phyloP scores from a whole-genome alignment of 2,113 vertebrate species.

The Prochilodus magdalenae region DNA sequence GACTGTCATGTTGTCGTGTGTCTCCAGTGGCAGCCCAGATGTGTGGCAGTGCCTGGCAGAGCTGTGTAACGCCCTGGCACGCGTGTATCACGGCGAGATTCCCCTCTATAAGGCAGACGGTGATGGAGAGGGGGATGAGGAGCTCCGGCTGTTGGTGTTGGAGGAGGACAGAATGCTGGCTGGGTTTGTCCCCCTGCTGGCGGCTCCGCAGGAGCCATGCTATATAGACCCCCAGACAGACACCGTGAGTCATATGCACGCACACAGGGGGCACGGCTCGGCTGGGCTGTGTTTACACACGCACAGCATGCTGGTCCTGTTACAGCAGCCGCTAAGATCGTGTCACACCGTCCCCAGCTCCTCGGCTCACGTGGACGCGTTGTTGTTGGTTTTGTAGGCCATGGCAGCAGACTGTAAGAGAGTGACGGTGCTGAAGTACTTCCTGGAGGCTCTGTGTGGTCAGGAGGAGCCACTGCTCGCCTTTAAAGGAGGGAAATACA shows the following conservation, averaged over 20 bases:
- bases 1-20: not conserved
- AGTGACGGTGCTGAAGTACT: slow-evolving; percentile 99
- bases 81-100: slow-evolving; percentile 92
- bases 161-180: slow-evolving; percentile 95
- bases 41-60: slow-evolving; percentile 93
- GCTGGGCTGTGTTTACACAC: not conserved
- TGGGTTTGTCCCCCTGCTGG: slow-evolving; percentile 94
- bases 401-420: slow-evolving; percentile 98
- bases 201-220: slow-evolving; percentile 95
- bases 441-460: slow-evolving; percentile 98
- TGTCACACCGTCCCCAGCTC: no score
- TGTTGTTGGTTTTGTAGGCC: slow-evolving; percentile 73
- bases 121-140: slow-evolving; percentile 87
- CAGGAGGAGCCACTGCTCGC: slow-evolving; percentile 98
- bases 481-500: slow-evolving; percentile 98
- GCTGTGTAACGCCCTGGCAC: slow-evolving; percentile 93
- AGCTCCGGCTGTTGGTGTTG: slow-evolving; percentile 90
- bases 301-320: not conserved
- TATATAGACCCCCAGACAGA: slow-evolving; percentile 93
- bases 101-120: slow-evolving; percentile 88
- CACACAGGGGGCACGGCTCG: not conserved
- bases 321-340: not conserved
- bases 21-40: slow-evolving; percentile 77
- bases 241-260: slow-evolving; percentile 76
- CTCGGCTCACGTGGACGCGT: not conserved